A percentile compares a stretch with the other conserved stretches of the same genome.
Evolutionary conservation across 2,113 vertebrate species (phyloP).

Genomic region (Microtus ochrogaster): DNA sequence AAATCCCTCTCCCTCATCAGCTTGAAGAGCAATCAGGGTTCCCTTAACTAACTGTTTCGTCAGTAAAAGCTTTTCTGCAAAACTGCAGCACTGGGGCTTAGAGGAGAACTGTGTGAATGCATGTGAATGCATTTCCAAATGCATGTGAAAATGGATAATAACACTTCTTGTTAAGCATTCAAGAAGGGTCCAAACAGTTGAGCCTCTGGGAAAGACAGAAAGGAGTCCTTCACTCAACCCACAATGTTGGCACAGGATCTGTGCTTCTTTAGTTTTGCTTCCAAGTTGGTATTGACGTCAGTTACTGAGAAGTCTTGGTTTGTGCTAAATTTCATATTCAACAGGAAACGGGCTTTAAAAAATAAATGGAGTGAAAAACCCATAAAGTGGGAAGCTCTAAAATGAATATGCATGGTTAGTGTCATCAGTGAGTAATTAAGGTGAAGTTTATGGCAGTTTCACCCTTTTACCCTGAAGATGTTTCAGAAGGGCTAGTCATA

Average conservation of each 20-base stretch:
- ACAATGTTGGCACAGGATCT: conserved; percentile 4
- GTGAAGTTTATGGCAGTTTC: conserved; percentile 55
- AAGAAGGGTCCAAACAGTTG: conserved; percentile 16
- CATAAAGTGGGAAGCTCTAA: conserved; percentile 71
- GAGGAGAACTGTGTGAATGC: conserved; percentile 15
- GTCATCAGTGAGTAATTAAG: conserved; percentile 77
- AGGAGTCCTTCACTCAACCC: conserved; percentile 48
- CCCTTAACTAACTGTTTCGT: neutral
- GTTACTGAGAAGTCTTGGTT: conserved; percentile 39
- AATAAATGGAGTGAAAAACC: conserved; percentile 78
- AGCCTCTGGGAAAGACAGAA: conserved; percentile 50
- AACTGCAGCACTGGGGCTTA: neutral
- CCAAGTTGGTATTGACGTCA: neutral
- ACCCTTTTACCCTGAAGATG: conserved; percentile 61
- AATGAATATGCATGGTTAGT: conserved; percentile 75
- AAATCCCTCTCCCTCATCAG: no score
- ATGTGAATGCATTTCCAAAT: no score
- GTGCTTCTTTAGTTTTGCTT: conserved; percentile 64
- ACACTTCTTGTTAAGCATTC: conserved; percentile 62
- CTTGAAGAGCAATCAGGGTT: no score
- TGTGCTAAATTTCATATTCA: conserved; percentile 62
- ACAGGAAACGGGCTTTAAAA: conserved; percentile 57
- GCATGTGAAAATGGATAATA: conserved; percentile 10
- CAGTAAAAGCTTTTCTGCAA: neutral
- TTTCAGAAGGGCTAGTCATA: conserved; percentile 28